Conservation (phyloP, 1,140 invertebrate species). For the Phortica variegata region DNA sequence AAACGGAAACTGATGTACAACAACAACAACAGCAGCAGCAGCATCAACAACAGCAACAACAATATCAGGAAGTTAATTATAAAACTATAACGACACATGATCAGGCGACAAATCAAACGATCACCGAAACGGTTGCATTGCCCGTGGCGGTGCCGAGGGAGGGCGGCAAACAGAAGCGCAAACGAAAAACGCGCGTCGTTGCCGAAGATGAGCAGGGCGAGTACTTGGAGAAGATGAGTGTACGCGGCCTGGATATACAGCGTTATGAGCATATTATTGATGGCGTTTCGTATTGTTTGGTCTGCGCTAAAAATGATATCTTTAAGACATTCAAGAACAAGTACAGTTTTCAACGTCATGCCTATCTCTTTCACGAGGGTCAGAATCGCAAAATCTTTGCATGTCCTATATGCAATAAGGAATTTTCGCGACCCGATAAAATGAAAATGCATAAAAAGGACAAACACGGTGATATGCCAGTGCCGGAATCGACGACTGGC, state of each 20-base stretch:
- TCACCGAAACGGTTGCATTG: constrained; percentile 13
- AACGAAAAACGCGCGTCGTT: constrained; percentile 72
- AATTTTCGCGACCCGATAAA: constrained; percentile 88
- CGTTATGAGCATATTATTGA: constrained; percentile 85
- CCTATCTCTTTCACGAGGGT: constrained; percentile 88
- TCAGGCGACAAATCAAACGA: constrained; percentile 21
- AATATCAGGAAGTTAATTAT: constrained; percentile 8
- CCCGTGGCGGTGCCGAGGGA: constrained; percentile 24
- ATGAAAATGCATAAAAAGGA: constrained; percentile 94
- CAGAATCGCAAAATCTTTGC: constrained; percentile 88
- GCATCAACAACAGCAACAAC: constrained; percentile 16
- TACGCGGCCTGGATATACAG: constrained; percentile 82
- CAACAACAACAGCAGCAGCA: constrained; percentile 9
- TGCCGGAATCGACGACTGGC: constrained; percentile 20
- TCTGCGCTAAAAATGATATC: constrained; percentile 85
- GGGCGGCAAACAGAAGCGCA: constrained; percentile 62
- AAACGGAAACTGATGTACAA: constrained; percentile 1
- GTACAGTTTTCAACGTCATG: constrained; percentile 90
- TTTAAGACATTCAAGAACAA: constrained; percentile 92
- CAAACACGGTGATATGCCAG: constrained; percentile 65
- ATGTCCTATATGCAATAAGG: constrained; percentile 85
- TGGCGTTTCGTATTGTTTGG: constrained; percentile 85
- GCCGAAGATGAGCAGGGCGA: constrained; percentile 81
- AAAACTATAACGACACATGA: constrained; percentile 14
- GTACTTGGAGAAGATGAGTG: constrained; percentile 86